Evolutionary conservation across 2,113 vertebrate genomes (phyloP).

Genomic region (Nyctibius bracteatus): DNA sequence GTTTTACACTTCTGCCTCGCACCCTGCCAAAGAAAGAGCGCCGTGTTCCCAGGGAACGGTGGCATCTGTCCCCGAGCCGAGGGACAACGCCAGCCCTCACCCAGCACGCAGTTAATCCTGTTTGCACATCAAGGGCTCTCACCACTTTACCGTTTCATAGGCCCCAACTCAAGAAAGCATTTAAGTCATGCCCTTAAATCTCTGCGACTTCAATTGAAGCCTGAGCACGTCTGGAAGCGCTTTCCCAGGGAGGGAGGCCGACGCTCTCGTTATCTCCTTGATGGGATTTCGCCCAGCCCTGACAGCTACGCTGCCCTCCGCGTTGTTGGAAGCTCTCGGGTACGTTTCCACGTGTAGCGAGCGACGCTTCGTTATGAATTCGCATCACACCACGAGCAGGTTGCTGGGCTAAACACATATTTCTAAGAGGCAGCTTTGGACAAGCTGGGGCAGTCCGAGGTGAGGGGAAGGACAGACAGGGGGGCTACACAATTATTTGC

Average conservation of each 20-base stretch:
- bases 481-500: neutral
- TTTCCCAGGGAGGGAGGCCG: neutral
- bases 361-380: neutral
- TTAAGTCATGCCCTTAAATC: neutral
- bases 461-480: neutral
- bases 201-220: neutral
- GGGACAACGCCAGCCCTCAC: neutral
- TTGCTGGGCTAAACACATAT: neutral
- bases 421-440: neutral
- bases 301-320: neutral
- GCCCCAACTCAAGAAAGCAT: neutral
- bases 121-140: neutral
- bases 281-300: neutral
- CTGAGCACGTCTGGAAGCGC: neutral
- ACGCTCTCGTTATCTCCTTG: neutral
- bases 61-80: neutral
- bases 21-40: neutral
- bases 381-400: accelerated
- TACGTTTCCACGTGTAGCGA: accelerated
- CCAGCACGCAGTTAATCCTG: neutral
- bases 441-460: neutral
- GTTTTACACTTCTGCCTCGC: neutral
- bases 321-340: neutral
- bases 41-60: neutral
- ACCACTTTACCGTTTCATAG: accelerated